Evolutionary conservation across 2,113 vertebrate species (phyloP).

Genomic region (Colistium nudipinnis): DNA sequence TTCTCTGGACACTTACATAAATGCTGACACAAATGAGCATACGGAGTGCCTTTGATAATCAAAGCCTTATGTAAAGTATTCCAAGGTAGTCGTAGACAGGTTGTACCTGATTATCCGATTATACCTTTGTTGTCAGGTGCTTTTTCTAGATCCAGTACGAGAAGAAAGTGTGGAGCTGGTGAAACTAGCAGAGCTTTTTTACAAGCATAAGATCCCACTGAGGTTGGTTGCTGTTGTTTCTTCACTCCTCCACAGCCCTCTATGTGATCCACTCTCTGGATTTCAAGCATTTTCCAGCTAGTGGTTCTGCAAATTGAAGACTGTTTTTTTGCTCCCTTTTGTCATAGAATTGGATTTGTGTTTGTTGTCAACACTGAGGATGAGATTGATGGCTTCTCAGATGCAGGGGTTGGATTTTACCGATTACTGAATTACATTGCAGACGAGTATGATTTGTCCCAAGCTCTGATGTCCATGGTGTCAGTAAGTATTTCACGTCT

Average conservation of each 20-base stretch:
- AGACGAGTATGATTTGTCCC: slow-evolving; percentile 85
- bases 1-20: background rate
- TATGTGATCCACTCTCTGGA: slow-evolving; percentile 39
- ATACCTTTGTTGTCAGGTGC: slow-evolving; percentile 81
- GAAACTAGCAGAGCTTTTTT: slow-evolving; percentile 89
- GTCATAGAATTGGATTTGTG: slow-evolving; percentile 93
- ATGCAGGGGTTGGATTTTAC: slow-evolving; percentile 91
- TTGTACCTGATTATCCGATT: background rate
- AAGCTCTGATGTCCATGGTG: slow-evolving; percentile 87
- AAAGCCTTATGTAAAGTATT: too few species aligned
- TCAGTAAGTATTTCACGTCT: slow-evolving; percentile 84
- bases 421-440: slow-evolving; percentile 90
- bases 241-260: slow-evolving; percentile 42
- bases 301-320: slow-evolving; percentile 69
- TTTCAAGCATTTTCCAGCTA: slow-evolving; percentile 62
- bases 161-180: slow-evolving; percentile 87
- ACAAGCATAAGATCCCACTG: slow-evolving; percentile 90
- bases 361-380: slow-evolving; percentile 90
- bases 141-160: slow-evolving; percentile 90
- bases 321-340: slow-evolving; percentile 48
- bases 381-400: slow-evolving; percentile 85
- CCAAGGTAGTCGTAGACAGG: background rate
- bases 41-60: background rate
- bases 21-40: background rate
- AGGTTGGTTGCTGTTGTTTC: slow-evolving; percentile 80